Evolutionary conservation across 2,888 invertebrate species (phyloP), one percentile per base, ranked within the genome.

Genomic region (Pandemis corylana): DNA sequence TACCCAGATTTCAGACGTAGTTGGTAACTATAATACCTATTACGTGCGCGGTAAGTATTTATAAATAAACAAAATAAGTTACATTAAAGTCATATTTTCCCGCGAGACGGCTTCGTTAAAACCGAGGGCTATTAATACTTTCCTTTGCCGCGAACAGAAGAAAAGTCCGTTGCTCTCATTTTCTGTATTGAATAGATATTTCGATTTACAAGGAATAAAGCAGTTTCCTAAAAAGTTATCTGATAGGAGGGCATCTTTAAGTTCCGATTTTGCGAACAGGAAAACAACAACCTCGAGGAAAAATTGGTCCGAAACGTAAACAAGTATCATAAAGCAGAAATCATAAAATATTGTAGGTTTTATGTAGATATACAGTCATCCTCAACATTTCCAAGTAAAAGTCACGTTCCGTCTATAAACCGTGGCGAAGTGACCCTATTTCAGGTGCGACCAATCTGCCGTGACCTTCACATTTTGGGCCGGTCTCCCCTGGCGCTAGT

Each of bases 381-480:
- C 82, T 84, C 81, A 82, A 85, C 84, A 87, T 87, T 89, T 86
- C 85, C 84, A 85, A 88, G 88, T 88, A 86, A 88, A 88, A 89
- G 90, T 88, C 90, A 89, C 88, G 89, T 89, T 85, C 84, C 78
- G 85, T 86, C 86, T 86, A 89, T 89, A 89, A 90, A 88, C 81
- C 85, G 87, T 88, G 88, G 85, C 86, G 82, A 85, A 89, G 87
- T 90, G 88, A 89, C 89, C 90, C 88, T 90, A 89, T 90, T 90
- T 88, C 85, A 89, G 89, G 88, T 87, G 87, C 89, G 84, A 87
- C 87, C 90, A 90, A 91, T 90, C 89, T 88, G 85, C 84, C 83
- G 83, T 88, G 89, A 91, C 91, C 91, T 93, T 92, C 90, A 86
- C 91, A 92, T 91, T 91, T 91, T 88, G 82, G 80, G 84, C 78